phyloP scores from a whole-genome alignment of 2,113 vertebrate species.

The Silurus asotus region DNA sequence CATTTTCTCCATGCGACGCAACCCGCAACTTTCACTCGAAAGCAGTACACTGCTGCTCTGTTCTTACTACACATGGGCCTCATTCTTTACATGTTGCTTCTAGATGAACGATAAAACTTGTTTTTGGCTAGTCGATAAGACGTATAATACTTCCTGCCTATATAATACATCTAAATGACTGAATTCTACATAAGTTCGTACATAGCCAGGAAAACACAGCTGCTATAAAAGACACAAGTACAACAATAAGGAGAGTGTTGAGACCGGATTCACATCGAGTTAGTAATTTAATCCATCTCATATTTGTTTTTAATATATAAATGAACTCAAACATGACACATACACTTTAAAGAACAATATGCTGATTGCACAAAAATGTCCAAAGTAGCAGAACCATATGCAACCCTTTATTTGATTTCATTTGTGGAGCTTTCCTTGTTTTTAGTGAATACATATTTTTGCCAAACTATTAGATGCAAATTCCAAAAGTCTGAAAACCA shows the following conservation, averaged over 20 bases:
- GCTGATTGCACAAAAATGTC: neutral
- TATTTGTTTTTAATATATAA: slow-evolving; percentile 46
- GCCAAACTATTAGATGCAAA: slow-evolving; percentile 31
- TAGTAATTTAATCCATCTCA: slow-evolving; percentile 45
- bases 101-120: slow-evolving; percentile 47
- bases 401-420: neutral
- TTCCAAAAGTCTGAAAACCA: slow-evolving; percentile 11
- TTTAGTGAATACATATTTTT: neutral
- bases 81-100: slow-evolving; percentile 43
- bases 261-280: neutral
- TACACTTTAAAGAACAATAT: neutral
- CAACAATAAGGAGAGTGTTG: neutral
- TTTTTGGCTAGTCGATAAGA: slow-evolving; percentile 15
- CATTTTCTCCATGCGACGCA: slow-evolving; percentile 13
- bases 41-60: slow-evolving; percentile 42
- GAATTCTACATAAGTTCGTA: slow-evolving; percentile 1
- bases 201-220: neutral
- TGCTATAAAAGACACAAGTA: neutral
- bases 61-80: slow-evolving; percentile 42
- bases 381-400: slow-evolving; percentile 21
- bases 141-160: slow-evolving; percentile 1
- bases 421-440: neutral
- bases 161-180: slow-evolving; percentile 23
- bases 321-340: slow-evolving; percentile 23
- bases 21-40: slow-evolving; percentile 5